Conservation (phyloP, 2,113 vertebrate genomes). For the Podilymbus podiceps region DNA sequence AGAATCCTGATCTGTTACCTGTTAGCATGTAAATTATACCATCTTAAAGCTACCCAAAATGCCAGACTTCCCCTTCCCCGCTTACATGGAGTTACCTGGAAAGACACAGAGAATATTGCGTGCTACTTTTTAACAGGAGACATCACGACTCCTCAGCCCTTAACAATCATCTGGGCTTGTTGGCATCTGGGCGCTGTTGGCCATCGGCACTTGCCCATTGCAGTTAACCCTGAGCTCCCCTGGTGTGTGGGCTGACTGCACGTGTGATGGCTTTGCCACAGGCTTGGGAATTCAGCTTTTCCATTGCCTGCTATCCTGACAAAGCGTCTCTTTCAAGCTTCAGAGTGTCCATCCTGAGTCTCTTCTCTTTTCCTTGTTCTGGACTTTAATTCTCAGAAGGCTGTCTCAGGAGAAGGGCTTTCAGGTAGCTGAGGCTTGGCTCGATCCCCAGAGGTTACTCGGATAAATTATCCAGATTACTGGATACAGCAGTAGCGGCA, state of each 20-base stretch:
- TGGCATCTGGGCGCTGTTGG: neutral
- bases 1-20: neutral
- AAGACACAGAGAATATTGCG: neutral
- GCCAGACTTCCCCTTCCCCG: neutral
- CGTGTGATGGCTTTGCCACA: neutral
- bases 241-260: neutral
- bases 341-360: neutral
- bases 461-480: neutral
- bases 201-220: fast-evolving
- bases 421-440: neutral
- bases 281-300: neutral
- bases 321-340: neutral
- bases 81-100: neutral
- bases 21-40: neutral
- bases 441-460: neutral
- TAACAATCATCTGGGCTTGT: neutral
- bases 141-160: neutral
- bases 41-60: neutral
- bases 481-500: neutral
- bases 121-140: neutral
- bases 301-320: neutral
- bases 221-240: neutral
- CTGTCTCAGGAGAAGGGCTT: neutral
- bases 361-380: neutral
- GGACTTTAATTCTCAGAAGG: neutral